phyloP scores from a whole-genome alignment of 2,113 vertebrate genomes.

The Antennarius striatus region DNA sequence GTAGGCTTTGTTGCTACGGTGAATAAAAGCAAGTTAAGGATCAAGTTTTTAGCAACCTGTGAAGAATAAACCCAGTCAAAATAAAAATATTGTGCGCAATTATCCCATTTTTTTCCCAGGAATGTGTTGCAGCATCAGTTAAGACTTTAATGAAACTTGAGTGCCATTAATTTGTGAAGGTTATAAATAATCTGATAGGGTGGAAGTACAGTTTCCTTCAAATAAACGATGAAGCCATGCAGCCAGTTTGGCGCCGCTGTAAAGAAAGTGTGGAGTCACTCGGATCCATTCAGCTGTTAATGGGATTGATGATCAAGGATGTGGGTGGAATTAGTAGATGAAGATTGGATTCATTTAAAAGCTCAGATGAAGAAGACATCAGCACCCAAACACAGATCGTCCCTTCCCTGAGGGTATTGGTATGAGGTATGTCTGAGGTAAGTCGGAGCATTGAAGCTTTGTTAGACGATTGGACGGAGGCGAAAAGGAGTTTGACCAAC shows the following conservation, averaged over 20 bases:
- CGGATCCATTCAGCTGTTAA: constrained; percentile 1
- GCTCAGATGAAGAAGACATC: constrained; percentile 1
- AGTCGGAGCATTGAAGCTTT: too few relatives aligned
- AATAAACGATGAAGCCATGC: constrained; percentile 67
- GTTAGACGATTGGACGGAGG: too few relatives aligned
- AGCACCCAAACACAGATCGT: too few relatives aligned
- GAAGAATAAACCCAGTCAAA: constrained; percentile 44
- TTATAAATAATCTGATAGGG: constrained; percentile 65
- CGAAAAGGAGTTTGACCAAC: too few relatives aligned
- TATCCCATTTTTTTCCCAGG: neutral
- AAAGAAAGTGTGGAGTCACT: constrained; percentile 8
- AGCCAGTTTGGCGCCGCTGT: constrained; percentile 18
- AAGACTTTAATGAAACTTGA: constrained; percentile 59
- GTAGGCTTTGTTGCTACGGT: constrained; percentile 69
- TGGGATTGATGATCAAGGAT: constrained; percentile 13
- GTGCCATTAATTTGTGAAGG: constrained; percentile 75
- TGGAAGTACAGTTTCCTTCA: constrained; percentile 73
- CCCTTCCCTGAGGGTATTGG: too few relatives aligned
- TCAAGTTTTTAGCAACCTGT: constrained; percentile 48
- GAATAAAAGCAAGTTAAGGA: constrained; percentile 71
- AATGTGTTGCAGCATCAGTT: constrained; percentile 31
- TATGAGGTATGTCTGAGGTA: too few relatives aligned
- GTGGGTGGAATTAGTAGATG: constrained; percentile 28
- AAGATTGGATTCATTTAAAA: constrained; percentile 28
- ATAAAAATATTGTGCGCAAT: constrained; percentile 2